A percentile compares a stretch with the other conserved stretches of the same genome.
These are phyloP conservation scores for Stictonetta naevosa DNA, from an alignment of 2,113 vertebrate species.

Conservation along the genomic window DNA sequence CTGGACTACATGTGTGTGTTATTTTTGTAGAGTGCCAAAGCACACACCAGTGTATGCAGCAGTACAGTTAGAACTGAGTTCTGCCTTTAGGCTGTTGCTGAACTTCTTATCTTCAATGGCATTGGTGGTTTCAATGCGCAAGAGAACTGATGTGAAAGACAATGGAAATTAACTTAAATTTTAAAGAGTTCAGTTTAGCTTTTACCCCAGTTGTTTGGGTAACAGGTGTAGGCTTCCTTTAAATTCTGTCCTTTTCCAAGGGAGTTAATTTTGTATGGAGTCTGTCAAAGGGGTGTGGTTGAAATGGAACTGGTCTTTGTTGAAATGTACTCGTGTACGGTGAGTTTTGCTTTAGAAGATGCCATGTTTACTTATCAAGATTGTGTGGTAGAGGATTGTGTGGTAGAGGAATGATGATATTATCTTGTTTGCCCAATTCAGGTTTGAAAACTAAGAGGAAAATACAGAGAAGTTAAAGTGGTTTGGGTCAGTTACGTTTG, in stretches of 20 bases:
- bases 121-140: neutral
- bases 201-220: neutral
- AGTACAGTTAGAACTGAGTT: neutral
- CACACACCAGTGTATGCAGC: neutral
- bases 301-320: neutral
- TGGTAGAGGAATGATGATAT: neutral
- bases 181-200: neutral
- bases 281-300: neutral
- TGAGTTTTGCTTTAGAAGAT: neutral
- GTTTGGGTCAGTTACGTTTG: neutral
- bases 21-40: neutral
- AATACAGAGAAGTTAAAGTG: neutral
- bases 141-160: rapidly evolving
- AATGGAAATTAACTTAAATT: neutral
- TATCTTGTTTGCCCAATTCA: neutral
- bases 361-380: neutral
- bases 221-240: neutral
- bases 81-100: neutral
- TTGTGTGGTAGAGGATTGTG: rapidly evolving
- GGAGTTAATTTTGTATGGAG: neutral
- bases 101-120: neutral
- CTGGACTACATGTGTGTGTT: neutral
- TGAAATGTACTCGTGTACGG: neutral
- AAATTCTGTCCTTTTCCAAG: neutral
- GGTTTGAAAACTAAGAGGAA: neutral